These are phyloP conservation scores for Channa maculata DNA, from an alignment of 2,113 vertebrate species.

Conservation along the genomic window DNA sequence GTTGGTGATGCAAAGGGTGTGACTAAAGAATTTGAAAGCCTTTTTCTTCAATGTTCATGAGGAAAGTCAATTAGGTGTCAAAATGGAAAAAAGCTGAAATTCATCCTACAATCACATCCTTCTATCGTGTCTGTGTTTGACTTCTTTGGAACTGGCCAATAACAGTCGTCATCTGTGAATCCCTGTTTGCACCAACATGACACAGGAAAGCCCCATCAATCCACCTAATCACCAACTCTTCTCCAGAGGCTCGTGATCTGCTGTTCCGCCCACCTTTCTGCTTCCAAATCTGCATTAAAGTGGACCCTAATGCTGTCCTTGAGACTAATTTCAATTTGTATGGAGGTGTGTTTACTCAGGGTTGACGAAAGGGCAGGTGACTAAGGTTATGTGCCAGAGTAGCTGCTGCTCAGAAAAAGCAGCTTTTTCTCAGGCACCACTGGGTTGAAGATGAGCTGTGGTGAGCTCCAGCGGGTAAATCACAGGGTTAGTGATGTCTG, in stretches of 20 bases:
- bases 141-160: slow-evolving; percentile 49
- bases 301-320: slow-evolving; percentile 56
- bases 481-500: slow-evolving; percentile 37
- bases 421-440: slow-evolving; percentile 29
- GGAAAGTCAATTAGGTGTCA: slow-evolving; percentile 33
- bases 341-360: slow-evolving; percentile 56
- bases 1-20: slow-evolving; percentile 16
- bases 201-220: slow-evolving; percentile 76
- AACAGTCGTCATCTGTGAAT: slow-evolving; percentile 74
- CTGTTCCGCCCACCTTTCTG: slow-evolving; percentile 11
- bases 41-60: neutral
- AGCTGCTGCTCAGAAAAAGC: slow-evolving; percentile 26
- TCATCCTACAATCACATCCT: slow-evolving; percentile 28
- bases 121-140: slow-evolving; percentile 33
- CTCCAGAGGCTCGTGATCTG: slow-evolving; percentile 31
- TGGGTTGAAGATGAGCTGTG: slow-evolving; percentile 36
- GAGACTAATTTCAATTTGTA: slow-evolving; percentile 66
- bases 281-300: slow-evolving; percentile 55
- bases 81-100: slow-evolving; percentile 33
- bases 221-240: slow-evolving; percentile 61
- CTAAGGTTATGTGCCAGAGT: slow-evolving; percentile 2
- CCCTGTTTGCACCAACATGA: slow-evolving; percentile 61
- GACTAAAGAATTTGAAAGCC: slow-evolving; percentile 2
- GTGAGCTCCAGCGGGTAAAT: slow-evolving; percentile 41
- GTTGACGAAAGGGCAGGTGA: slow-evolving; percentile 52